Conservation (phyloP, 2,113 vertebrate species). For the Oncorhynchus mykiss region DNA sequence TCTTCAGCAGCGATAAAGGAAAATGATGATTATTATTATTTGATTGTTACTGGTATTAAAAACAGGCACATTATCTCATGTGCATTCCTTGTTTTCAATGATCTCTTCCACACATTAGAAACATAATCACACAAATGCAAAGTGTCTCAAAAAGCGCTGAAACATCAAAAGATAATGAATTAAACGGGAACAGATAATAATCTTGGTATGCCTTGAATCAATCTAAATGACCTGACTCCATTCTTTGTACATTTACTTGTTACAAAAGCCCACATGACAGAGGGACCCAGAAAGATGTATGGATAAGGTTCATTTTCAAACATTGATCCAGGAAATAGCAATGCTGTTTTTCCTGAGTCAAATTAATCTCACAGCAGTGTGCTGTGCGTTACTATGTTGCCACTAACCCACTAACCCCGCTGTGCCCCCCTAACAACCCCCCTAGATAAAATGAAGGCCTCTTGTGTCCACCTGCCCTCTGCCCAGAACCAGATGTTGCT, state of each 20-base stretch:
- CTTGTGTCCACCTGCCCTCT: constrained; percentile 80
- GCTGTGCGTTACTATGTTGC: constrained; percentile 47
- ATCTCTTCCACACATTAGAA: no score
- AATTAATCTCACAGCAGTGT: constrained; percentile 52
- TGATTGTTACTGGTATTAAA: no score
- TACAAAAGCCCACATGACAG: background rate
- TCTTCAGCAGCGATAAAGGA: no score
- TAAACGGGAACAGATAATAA: background rate
- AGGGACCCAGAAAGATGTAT: constrained; percentile 49
- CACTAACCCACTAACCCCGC: constrained; percentile 49
- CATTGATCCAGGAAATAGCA: constrained; percentile 76
- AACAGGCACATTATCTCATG: no score
- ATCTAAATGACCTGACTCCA: background rate
- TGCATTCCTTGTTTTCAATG: no score
- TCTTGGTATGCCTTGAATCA: background rate
- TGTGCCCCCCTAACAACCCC: constrained; percentile 35
- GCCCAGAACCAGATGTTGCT: constrained; percentile 89
- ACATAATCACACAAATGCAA: no score
- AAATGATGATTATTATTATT: no score
- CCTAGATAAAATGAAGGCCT: constrained; percentile 61
- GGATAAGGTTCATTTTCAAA: constrained; percentile 56
- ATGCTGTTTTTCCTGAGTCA: constrained; percentile 73
- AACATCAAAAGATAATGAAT: background rate
- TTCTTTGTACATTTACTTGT: background rate
- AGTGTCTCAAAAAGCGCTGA: no score